These are phyloP conservation scores for Stomorhina lunata DNA, from an alignment of 2,888 invertebrate genomes.

Conservation along the genomic window DNA sequence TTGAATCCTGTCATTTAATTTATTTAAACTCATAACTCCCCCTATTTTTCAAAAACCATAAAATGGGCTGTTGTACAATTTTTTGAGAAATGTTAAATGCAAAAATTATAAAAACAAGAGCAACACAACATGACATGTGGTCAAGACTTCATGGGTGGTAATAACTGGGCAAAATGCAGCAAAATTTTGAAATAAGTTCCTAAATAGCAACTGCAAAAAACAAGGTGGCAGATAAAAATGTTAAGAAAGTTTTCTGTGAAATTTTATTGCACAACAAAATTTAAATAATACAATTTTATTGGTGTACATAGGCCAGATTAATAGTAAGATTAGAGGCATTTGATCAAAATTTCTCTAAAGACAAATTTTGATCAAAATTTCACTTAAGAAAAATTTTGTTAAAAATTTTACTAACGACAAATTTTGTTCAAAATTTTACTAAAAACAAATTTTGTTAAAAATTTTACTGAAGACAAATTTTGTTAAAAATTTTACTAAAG, in stretches of 20 bases:
- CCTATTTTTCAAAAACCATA: constrained; percentile 30
- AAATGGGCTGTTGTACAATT: constrained; percentile 21
- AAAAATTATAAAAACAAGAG: constrained; percentile 15
- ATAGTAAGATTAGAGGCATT: too few species aligned
- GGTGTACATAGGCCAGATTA: too few species aligned
- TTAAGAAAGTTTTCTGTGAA: constrained; percentile 17
- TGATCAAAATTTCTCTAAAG: too few species aligned
- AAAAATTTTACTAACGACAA: too few species aligned
- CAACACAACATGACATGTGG: constrained; percentile 57
- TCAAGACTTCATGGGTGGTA: constrained; percentile 51
- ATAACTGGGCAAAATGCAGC: constrained; percentile 44
- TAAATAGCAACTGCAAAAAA: not conserved
- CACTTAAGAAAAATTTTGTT: too few species aligned
- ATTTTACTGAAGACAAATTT: too few species aligned
- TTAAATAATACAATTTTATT: too few species aligned
- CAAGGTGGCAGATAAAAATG: constrained; percentile 26
- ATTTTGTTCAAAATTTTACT: too few species aligned
- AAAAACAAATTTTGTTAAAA: too few species aligned
- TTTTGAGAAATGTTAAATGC: constrained; percentile 12
- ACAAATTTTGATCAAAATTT: too few species aligned
- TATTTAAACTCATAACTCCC: constrained; percentile 22
- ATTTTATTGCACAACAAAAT: not conserved
- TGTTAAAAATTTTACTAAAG: too few species aligned
- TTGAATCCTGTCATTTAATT: constrained; percentile 14
- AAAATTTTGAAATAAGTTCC: constrained; percentile 29